Conservation (phyloP, 2,888 invertebrate genomes). For the Agonopterix arenella region DNA sequence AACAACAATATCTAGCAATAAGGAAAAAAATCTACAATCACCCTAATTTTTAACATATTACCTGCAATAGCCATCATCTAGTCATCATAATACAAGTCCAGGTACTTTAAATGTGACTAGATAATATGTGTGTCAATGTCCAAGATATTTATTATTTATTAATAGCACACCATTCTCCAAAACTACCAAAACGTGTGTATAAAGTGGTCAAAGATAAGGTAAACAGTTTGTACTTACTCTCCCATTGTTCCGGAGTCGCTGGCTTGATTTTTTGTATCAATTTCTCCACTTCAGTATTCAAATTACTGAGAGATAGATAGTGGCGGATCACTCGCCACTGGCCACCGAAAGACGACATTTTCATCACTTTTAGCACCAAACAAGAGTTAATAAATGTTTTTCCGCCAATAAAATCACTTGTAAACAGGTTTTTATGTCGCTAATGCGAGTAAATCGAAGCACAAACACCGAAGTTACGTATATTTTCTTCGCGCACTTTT, state of each 20-base stretch:
- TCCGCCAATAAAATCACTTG: background rate
- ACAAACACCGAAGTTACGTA: constrained; percentile 16
- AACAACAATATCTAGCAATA: no score
- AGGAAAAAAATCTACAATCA: no score
- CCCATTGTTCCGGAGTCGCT: constrained; percentile 57
- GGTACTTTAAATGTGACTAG: no score
- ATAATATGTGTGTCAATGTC: no score
- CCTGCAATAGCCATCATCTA: no score
- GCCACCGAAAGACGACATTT: constrained; percentile 60
- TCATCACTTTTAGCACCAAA: constrained; percentile 3
- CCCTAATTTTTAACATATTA: no score
- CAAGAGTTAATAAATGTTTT: background rate
- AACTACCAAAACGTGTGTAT: no score
- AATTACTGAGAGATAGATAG: constrained; percentile 51
- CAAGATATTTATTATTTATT: no score
- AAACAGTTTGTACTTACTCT: constrained; percentile 40
- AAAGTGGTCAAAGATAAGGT: no score
- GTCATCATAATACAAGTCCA: no score
- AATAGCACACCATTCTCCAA: no score
- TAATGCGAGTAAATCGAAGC: constrained; percentile 6
- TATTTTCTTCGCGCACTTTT: constrained; percentile 1
- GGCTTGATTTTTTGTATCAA: constrained; percentile 53
- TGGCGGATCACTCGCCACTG: constrained; percentile 65
- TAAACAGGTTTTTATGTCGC: constrained; percentile 3
- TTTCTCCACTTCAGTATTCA: constrained; percentile 58